Percentiles rank a stretch among this genome's conserved stretches.
Conservation (phyloP, 2,113 vertebrate genomes). For the Prochilodus magdalenae region DNA sequence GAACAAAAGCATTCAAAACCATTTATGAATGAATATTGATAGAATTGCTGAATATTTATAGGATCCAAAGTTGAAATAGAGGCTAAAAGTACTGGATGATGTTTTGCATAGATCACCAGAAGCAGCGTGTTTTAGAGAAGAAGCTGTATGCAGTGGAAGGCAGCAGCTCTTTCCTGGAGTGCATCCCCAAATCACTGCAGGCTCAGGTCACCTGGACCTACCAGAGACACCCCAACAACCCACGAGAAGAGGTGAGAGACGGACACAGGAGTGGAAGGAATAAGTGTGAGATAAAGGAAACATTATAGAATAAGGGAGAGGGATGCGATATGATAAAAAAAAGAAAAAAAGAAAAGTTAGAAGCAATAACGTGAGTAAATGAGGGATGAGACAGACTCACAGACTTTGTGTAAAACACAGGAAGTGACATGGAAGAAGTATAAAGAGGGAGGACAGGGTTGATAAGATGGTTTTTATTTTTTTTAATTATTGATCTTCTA, state of each 20-base stretch:
- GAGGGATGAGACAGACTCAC: not conserved
- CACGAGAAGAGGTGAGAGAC: conserved; percentile 81
- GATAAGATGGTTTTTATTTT: conserved; percentile 23
- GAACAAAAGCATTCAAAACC: no score
- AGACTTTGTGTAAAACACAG: not conserved
- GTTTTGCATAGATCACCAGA: conserved; percentile 80
- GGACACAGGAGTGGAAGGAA: not conserved
- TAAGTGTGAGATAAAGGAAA: not conserved
- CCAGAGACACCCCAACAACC: conserved; percentile 79
- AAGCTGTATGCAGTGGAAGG: conserved; percentile 91
- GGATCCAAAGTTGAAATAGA: not conserved
- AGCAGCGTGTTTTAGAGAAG: conserved; percentile 80
- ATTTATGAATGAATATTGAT: no score
- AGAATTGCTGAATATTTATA: not conserved
- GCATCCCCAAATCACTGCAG: conserved; percentile 93
- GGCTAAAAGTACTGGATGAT: conserved; percentile 48
- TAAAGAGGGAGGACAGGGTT: not conserved
- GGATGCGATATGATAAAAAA: not conserved
- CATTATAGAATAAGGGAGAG: not conserved
- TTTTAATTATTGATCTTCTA: conserved; percentile 12
- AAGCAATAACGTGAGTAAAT: not conserved
- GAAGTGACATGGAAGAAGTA: not conserved
- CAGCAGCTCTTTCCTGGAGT: conserved; percentile 93
- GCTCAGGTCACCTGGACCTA: conserved; percentile 90
- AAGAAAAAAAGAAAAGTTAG: not conserved